Evolutionary conservation across 2,113 vertebrate genomes (phyloP).

Genomic region (Rhea americana): DNA sequence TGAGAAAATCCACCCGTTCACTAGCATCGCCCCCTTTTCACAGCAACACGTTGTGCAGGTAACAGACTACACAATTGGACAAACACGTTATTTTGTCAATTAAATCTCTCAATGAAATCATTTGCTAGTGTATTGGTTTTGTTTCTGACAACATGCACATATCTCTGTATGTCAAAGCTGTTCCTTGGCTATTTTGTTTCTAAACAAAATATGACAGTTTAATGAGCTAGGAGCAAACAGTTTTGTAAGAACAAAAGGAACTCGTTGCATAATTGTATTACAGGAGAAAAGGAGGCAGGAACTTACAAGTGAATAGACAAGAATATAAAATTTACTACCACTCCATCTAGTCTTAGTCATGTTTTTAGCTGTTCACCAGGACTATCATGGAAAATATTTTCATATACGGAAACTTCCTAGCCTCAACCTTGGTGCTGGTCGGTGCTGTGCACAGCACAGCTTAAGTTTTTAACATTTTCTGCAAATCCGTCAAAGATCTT

Average conservation of each 20-base stretch:
- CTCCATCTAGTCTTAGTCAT: neutral
- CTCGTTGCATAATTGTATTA: neutral
- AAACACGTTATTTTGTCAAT: neutral
- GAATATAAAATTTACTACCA: neutral
- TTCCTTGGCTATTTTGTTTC: neutral
- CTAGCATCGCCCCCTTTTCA: neutral
- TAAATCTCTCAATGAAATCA: neutral
- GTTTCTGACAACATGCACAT: neutral
- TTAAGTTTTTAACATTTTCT: neutral
- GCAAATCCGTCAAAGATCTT: neutral
- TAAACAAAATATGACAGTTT: neutral
- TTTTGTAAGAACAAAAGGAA: neutral
- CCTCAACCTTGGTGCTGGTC: neutral
- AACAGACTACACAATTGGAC: neutral
- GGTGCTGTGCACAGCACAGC: no score
- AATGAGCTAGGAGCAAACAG: neutral
- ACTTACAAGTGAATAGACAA: neutral
- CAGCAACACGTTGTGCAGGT: neutral
- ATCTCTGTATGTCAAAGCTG: neutral
- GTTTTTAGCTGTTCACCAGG: neutral
- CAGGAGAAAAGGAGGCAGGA: neutral
- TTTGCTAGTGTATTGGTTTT: neutral
- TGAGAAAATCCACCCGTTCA: neutral
- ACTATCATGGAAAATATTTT: neutral
- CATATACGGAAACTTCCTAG: neutral